Evolutionary conservation across 2,797 vertebrate species (phyloP).

Genomic region (Falco biarmicus): DNA sequence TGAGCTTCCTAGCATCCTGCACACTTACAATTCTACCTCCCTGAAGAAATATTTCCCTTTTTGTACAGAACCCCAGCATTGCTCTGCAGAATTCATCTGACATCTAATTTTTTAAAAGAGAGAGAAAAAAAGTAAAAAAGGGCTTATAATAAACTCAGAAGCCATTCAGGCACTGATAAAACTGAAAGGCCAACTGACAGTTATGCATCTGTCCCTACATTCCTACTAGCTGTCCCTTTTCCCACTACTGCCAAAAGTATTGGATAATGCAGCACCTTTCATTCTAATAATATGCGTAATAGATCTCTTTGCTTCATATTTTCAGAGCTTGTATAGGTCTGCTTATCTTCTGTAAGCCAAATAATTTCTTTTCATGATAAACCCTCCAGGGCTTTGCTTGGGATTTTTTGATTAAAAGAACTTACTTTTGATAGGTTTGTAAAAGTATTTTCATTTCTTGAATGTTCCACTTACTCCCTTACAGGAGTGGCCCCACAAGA

Average conservation of each 20-base stretch:
- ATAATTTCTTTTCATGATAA: neutral
- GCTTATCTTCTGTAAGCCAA: neutral
- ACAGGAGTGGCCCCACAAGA: neutral
- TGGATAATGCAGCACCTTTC: neutral
- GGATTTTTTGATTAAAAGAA: neutral
- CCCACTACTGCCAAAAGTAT: neutral
- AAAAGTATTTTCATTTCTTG: neutral
- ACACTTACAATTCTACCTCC: neutral
- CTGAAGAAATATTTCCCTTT: neutral
- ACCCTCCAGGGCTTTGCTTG: neutral
- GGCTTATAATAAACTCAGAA: neutral
- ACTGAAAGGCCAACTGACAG: neutral
- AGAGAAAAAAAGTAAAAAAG: neutral
- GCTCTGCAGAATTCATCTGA: neutral
- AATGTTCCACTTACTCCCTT: neutral
- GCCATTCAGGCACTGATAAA: neutral
- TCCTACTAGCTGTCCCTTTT: neutral
- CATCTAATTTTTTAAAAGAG: neutral
- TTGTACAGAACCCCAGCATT: neutral
- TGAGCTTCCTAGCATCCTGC: neutral
- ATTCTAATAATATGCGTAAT: neutral
- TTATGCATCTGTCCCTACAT: neutral
- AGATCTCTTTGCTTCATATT: neutral
- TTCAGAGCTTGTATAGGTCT: neutral
- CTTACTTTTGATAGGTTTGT: neutral